Conservation (phyloP, 2,113 vertebrate genomes). For the Rousettus leschenaultii region DNA sequence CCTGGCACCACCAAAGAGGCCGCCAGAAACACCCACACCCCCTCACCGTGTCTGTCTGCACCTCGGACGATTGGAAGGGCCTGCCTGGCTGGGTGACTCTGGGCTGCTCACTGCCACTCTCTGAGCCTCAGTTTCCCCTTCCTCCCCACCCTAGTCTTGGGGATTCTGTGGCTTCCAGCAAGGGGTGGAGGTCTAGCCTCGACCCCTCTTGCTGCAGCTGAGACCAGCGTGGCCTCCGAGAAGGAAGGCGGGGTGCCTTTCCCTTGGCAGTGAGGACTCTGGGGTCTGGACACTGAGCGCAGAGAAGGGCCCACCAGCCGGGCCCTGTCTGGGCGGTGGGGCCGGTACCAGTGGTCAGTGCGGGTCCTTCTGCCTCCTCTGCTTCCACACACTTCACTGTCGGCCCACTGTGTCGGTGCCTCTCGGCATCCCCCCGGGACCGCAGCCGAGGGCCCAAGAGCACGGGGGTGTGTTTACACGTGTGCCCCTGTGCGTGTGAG, state of each 20-base stretch:
- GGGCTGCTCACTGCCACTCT: neutral
- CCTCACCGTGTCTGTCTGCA: neutral
- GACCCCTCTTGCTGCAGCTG: neutral
- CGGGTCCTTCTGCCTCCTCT: neutral
- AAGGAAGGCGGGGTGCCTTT: neutral
- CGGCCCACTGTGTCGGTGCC: rapidly evolving
- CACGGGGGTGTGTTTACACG: neutral
- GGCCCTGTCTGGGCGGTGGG: neutral
- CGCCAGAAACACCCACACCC: neutral
- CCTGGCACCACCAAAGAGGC: neutral
- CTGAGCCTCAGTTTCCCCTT: neutral
- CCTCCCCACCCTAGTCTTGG: neutral
- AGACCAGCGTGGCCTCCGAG: neutral
- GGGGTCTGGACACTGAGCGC: neutral
- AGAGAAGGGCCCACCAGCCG: neutral
- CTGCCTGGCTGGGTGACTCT: neutral
- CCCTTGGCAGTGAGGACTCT: neutral
- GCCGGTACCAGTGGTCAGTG: neutral
- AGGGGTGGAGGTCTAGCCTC: no score
- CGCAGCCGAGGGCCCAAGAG: neutral
- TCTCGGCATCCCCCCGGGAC: rapidly evolving
- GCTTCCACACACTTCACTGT: neutral
- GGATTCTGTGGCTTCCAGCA: neutral
- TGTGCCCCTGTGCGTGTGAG: neutral
- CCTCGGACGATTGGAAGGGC: neutral